Base-by-base conservation (phyloP, 2,888 invertebrate species). In the Acleris holmiana region DNA sequence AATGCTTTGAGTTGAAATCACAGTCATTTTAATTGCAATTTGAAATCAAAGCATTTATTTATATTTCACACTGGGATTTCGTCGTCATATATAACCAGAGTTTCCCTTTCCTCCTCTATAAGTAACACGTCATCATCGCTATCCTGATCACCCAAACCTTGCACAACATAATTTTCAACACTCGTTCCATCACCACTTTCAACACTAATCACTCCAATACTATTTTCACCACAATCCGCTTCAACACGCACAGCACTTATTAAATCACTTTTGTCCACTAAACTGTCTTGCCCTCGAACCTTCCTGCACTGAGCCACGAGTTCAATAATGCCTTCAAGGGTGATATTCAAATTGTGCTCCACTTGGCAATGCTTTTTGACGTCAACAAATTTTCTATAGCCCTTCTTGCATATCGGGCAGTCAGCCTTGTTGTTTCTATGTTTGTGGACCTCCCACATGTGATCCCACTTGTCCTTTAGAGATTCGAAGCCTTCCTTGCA, bases 401-500 rank as follows among this genome's bases (percentile, higher is more conserved):
- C 44, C 25, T 67, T n/a, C 0, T 56, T 4, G 40, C 88, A 88
- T 0, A 82, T 15, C 0, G 80, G 81, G 35, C 88, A 88, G 63
- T 88, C 88, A 0, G 82, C 84, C 0, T 68, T 58, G 0, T 70
- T 41, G 0, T 73, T 80, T 10, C 74, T 68, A n/a, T 68, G 60
- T 2, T 76, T 70, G 29, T 88, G 87, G 0, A 64, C 69, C 0
- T 67, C 13, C 88, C 87, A 87, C 70, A 76, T 67, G 35, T 89
- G 89, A 2, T 85, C 80, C 85, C 85, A 85, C 60, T 81, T 83
- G 0, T 68, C 48, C 15, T 72, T 76, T 1, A 79, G 0, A 0
- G 61, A 29, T 0, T 0, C 0, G 46, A 82, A 84, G 0, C 46
- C 40, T 0, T 48, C 0, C 0, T 61, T 53, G 67, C 89, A 89